These are phyloP conservation scores for Apistogramma diplotaenia DNA, from an alignment of 2,113 vertebrate genomes.

Conservation along the genomic window DNA sequence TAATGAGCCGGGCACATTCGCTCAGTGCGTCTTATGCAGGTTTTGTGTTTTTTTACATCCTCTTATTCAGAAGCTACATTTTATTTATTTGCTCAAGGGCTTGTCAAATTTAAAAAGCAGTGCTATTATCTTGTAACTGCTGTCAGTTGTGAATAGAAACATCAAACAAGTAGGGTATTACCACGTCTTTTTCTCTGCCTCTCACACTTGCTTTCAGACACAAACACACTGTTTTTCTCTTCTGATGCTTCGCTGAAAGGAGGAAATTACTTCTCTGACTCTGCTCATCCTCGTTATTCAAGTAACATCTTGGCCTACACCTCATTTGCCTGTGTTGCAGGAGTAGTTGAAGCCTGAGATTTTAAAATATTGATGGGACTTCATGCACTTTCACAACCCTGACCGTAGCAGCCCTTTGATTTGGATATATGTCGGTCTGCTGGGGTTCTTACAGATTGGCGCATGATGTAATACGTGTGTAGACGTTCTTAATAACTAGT, in stretches of 20 bases:
- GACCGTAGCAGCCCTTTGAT: slow-evolving; percentile 4
- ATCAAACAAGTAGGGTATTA: slow-evolving; percentile 28
- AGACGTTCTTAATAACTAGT: neutral
- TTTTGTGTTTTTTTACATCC: neutral
- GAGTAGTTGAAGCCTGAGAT: neutral
- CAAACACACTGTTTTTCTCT: slow-evolving; percentile 3
- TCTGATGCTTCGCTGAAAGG: slow-evolving; percentile 38
- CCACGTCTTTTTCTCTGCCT: neutral
- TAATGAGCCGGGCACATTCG: slow-evolving; percentile 51
- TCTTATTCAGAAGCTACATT: slow-evolving; percentile 12
- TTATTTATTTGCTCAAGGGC: slow-evolving; percentile 42
- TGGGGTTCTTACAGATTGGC: neutral
- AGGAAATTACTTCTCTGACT: slow-evolving; percentile 36
- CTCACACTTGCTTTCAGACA: slow-evolving; percentile 7
- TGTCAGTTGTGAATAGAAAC: slow-evolving; percentile 47
- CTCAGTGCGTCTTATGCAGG: neutral
- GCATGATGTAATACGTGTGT: neutral
- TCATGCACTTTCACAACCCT: neutral
- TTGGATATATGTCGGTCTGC: slow-evolving; percentile 1
- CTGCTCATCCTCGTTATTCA: slow-evolving; percentile 23
- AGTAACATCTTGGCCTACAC: neutral
- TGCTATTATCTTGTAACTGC: slow-evolving; percentile 39
- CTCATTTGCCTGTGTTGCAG: neutral
- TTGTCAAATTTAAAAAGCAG: slow-evolving; percentile 48
- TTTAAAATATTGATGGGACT: slow-evolving; percentile 36